These are phyloP conservation scores for Taxidea taxus DNA, from an alignment of 2,113 vertebrate species.

Conservation along the genomic window DNA sequence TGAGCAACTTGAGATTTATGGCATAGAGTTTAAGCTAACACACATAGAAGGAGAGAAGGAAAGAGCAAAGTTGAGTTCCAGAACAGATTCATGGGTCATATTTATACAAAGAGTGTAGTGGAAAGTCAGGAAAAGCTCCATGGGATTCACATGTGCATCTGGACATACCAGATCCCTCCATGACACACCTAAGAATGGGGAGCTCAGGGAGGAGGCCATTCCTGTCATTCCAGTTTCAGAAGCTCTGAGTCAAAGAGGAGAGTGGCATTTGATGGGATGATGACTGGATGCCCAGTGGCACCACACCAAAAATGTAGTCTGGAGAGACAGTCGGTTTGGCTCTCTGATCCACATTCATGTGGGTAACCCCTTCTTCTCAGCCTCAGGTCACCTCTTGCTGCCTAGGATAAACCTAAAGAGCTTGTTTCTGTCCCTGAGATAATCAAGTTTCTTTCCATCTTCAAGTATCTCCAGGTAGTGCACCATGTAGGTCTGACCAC, in stretches of 20 bases:
- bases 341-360: slow-evolving; percentile 89
- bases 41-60: slow-evolving; percentile 69
- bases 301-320: slow-evolving; percentile 85
- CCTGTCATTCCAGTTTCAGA: slow-evolving; percentile 89
- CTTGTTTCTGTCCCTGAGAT: slow-evolving; percentile 65
- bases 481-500: not conserved
- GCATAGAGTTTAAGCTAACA: slow-evolving; percentile 76
- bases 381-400: slow-evolving; percentile 92
- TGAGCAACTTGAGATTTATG: slow-evolving; percentile 79
- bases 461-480: slow-evolving; percentile 82
- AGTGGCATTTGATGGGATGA: slow-evolving; percentile 92
- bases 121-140: slow-evolving; percentile 81
- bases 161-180: slow-evolving; percentile 74
- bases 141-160: slow-evolving; percentile 84
- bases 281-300: slow-evolving; percentile 88
- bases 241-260: slow-evolving; percentile 93
- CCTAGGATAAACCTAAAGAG: slow-evolving; percentile 89
- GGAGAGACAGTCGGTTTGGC: slow-evolving; percentile 90
- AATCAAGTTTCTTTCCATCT: slow-evolving; percentile 92
- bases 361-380: slow-evolving; percentile 92
- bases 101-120: slow-evolving; percentile 76
- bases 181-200: slow-evolving; percentile 76
- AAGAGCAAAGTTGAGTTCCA: slow-evolving; percentile 83
- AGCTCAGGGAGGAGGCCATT: not conserved
- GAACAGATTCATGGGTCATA: slow-evolving; percentile 81